Evolutionary conservation across 2,797 vertebrate species (phyloP).

Genomic region (Chelmon rostratus): DNA sequence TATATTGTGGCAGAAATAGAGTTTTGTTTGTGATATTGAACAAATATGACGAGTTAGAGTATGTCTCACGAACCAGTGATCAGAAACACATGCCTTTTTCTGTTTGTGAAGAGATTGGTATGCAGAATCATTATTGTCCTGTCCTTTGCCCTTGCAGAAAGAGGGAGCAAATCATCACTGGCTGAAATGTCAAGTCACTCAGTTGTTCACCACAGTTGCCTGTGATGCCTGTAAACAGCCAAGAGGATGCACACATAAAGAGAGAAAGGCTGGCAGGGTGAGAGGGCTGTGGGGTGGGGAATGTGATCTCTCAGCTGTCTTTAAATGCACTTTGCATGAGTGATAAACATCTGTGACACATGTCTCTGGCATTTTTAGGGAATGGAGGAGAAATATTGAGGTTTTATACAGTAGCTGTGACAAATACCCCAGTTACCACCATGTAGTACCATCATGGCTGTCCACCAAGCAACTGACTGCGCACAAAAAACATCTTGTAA

Average conservation of each 20-base stretch:
- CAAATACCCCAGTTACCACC: no score
- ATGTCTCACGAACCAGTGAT: background rate
- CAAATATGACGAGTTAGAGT: background rate
- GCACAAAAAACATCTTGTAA: no score
- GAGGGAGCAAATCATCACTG: slow-evolving; percentile 35
- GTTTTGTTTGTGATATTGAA: background rate
- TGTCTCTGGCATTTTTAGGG: background rate
- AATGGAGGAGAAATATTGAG: background rate
- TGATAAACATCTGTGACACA: background rate
- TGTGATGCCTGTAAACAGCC: slow-evolving; percentile 11
- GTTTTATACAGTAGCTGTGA: no score
- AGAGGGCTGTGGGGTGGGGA: background rate
- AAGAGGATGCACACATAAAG: background rate
- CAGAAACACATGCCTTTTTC: background rate
- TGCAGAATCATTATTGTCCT: slow-evolving; percentile 20
- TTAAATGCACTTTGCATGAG: background rate
- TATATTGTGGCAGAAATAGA: background rate
- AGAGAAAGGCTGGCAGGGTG: no score
- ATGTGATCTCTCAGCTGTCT: background rate
- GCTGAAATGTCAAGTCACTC: slow-evolving; percentile 65
- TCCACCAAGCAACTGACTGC: no score
- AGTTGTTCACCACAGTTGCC: slow-evolving; percentile 19
- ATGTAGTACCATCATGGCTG: no score
- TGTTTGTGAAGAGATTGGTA: background rate
- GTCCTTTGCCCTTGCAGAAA: slow-evolving; percentile 51